phyloP scores from a whole-genome alignment of 2,113 vertebrate genomes.

The Muntiacus muntjak region DNA sequence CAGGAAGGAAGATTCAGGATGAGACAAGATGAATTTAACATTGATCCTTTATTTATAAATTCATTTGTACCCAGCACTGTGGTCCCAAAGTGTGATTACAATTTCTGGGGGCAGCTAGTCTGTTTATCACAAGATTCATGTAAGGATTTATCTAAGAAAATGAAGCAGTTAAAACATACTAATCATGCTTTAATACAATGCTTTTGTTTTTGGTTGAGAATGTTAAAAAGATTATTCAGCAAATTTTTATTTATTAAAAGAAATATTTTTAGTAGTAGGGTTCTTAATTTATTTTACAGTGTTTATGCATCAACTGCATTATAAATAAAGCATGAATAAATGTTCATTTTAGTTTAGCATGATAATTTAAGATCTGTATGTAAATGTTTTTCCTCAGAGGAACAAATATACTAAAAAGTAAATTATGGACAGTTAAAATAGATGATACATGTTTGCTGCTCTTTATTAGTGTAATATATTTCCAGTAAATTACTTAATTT shows the following conservation, averaged over 20 bases:
- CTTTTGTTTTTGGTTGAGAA: not conserved
- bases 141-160: not conserved
- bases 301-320: not conserved
- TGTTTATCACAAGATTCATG: not conserved
- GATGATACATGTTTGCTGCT: not conserved
- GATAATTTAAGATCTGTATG: not conserved
- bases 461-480: conserved; percentile 28
- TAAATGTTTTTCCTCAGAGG: conserved; percentile 1
- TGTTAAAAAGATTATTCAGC: not conserved
- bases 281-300: not conserved
- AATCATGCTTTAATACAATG: not conserved
- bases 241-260: conserved; percentile 16
- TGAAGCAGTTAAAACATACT: not conserved
- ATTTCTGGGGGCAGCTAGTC: not conserved
- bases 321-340: conserved; percentile 49
- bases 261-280: conserved; percentile 19
- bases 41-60: not conserved
- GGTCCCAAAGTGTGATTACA: not conserved
- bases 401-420: conserved; percentile 13
- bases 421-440: conserved; percentile 26
- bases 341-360: conserved; percentile 22
- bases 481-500: conserved; percentile 9
- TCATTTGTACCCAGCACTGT: rapidly evolving
- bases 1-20: not conserved
- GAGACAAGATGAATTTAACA: not conserved